phyloP scores from a whole-genome alignment of 2,888 invertebrate genomes.

The Perizoma flavofasciatum region DNA sequence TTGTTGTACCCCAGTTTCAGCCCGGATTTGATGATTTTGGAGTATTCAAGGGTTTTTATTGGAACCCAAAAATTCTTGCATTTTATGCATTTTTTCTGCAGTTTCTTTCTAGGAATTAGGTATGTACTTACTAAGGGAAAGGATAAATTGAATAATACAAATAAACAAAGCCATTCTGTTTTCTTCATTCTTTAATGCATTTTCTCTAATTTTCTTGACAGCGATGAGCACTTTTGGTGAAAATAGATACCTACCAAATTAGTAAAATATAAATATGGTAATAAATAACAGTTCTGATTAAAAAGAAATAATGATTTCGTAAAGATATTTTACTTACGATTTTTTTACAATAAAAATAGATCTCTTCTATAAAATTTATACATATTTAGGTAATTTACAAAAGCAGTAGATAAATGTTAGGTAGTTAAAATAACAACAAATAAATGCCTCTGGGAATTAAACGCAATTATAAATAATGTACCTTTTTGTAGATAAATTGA shows the following conservation, averaged over 20 bases:
- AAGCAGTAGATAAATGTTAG: slow-evolving; percentile 74
- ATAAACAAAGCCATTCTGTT: slow-evolving; percentile 64
- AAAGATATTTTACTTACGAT: slow-evolving; percentile 64
- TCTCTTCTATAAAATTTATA: slow-evolving; percentile 84
- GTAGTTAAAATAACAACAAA: slow-evolving; percentile 75
- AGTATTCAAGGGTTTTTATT: no score
- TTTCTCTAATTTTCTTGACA: slow-evolving; percentile 85
- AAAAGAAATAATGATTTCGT: slow-evolving; percentile 66
- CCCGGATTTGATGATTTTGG: no score
- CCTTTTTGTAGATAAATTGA: slow-evolving; percentile 80
- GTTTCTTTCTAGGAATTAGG: no score
- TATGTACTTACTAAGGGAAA: no score
- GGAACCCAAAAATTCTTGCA: no score
- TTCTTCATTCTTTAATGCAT: slow-evolving; percentile 84
- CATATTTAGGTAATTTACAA: slow-evolving; percentile 65
- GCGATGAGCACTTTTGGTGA: slow-evolving; percentile 89
- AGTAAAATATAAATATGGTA: slow-evolving; percentile 64
- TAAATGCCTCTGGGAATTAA: slow-evolving; percentile 79
- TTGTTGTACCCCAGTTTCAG: no score
- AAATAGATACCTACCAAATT: slow-evolving; percentile 83
- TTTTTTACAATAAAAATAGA: slow-evolving; percentile 83
- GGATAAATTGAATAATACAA: no score
- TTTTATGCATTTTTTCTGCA: no score
- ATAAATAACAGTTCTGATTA: slow-evolving; percentile 76
- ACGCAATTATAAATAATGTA: slow-evolving; percentile 62